Conservation (phyloP, 2,797 vertebrate genomes). For the Decapterus maruadsi region DNA sequence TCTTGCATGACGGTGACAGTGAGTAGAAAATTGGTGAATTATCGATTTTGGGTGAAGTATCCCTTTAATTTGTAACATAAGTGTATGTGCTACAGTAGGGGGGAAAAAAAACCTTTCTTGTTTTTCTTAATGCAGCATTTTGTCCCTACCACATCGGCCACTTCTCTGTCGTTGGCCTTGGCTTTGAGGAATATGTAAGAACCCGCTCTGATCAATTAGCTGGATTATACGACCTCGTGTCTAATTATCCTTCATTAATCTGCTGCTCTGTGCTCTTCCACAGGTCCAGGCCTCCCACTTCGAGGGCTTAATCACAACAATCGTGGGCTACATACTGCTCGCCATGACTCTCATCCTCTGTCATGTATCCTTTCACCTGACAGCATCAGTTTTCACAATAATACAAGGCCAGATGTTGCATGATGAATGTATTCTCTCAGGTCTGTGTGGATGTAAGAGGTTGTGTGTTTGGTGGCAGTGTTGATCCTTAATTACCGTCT, state of each 20-base stretch:
- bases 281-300: slow-evolving; percentile 98
- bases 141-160: slow-evolving; percentile 99
- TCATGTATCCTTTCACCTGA: slow-evolving; percentile 93
- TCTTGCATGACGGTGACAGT: no score
- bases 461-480: neutral
- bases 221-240: neutral
- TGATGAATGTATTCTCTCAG: neutral
- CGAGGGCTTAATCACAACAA: slow-evolving; percentile 98
- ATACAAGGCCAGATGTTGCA: neutral
- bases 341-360: slow-evolving; percentile 97
- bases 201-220: slow-evolving; percentile 12
- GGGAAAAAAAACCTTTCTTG: neutral
- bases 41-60: no score
- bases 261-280: slow-evolving; percentile 13
- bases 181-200: slow-evolving; percentile 98
- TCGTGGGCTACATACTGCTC: slow-evolving; percentile 97
- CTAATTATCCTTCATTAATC: neutral
- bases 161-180: slow-evolving; percentile 97
- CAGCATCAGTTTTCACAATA: neutral
- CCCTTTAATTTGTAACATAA: neutral
- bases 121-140: slow-evolving; percentile 88
- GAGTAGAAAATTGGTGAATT: no score
- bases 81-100: neutral
- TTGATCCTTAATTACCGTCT: slow-evolving; percentile 86
- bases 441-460: neutral